These are phyloP conservation scores for Graptemys geographica DNA, from an alignment of 2,797 vertebrate genomes.

Conservation along the genomic window DNA sequence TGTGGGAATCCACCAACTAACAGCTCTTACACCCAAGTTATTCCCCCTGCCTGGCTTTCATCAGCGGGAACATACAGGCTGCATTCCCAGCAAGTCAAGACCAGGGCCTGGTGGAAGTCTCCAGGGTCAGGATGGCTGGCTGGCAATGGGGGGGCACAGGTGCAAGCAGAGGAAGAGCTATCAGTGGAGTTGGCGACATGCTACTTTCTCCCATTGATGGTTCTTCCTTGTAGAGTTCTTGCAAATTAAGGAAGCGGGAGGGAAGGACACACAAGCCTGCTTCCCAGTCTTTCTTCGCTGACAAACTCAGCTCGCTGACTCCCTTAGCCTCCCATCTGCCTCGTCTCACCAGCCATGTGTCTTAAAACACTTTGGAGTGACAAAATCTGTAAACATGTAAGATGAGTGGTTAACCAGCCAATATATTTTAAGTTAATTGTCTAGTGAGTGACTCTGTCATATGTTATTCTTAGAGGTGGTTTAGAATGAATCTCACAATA, in stretches of 20 bases:
- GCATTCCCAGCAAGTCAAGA: neutral
- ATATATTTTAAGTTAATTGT: neutral
- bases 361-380: neutral
- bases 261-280: neutral
- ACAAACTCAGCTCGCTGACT: neutral
- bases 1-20: neutral
- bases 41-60: neutral
- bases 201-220: neutral
- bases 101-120: neutral
- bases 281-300: neutral
- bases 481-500: neutral
- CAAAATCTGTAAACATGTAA: neutral
- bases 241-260: neutral
- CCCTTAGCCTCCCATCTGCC: neutral
- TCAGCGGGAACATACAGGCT: neutral
- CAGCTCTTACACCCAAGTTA: neutral
- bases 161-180: neutral
- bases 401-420: neutral
- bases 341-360: neutral
- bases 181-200: neutral
- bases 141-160: neutral
- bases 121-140: neutral
- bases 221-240: neutral
- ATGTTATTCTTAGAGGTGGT: neutral
- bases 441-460: too few species aligned